Conservation (phyloP, 2,797 vertebrate genomes). For the Acanthis flammea region DNA sequence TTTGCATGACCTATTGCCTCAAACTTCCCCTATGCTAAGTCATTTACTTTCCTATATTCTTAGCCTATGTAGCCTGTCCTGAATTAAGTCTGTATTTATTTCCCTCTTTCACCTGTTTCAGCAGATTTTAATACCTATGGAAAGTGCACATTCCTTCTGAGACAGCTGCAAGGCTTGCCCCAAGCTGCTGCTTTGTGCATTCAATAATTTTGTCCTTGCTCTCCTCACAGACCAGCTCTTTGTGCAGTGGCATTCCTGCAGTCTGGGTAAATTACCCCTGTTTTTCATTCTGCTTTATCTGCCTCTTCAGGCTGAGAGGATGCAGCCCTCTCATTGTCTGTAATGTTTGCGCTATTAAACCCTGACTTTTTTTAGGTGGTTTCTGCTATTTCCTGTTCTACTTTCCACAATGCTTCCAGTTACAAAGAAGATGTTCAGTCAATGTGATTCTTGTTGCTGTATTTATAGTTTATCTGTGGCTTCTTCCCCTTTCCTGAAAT, state of each 20-base stretch:
- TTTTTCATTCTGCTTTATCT: conserved; percentile 6
- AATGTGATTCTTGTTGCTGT: not conserved
- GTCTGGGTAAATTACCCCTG: conserved; percentile 6
- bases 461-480: not conserved
- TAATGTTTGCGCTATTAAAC: not conserved
- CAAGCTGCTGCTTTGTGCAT: conserved; percentile 12
- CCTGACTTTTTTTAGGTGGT: not conserved
- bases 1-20: conserved; percentile 39
- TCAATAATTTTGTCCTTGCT: conserved; percentile 31
- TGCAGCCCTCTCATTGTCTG: not conserved
- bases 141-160: conserved; percentile 26
- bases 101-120: conserved; percentile 35
- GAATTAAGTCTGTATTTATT: conserved; percentile 35
- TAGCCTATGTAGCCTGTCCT: not conserved
- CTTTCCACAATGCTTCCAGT: not conserved
- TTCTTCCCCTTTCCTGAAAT: not conserved
- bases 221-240: conserved; percentile 17
- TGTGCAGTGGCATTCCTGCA: not conserved
- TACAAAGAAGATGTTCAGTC: not conserved
- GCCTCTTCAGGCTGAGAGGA: not conserved
- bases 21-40: not conserved
- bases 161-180: conserved; percentile 48
- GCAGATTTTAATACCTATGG: conserved; percentile 32
- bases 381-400: not conserved
- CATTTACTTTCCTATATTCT: conserved; percentile 29